Evolutionary conservation across 2,113 vertebrate species (phyloP), one percentile per base, ranked within the genome.

Genomic region (Rutilus rutilus): DNA sequence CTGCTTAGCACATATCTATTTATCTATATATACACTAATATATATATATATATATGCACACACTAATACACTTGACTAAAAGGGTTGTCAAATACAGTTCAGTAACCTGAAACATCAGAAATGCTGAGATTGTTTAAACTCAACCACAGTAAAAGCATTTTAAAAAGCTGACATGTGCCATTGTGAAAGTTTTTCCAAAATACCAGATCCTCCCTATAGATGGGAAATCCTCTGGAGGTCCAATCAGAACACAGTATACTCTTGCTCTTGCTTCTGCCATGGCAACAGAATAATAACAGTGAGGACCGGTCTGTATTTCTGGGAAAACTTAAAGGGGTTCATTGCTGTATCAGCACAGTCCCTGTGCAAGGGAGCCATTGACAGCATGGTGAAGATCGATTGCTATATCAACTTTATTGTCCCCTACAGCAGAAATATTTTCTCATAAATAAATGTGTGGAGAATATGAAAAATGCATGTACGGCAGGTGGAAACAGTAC

Each of bases 381-480:
- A 67, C 62, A 82, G 45, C 12, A 3, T 33, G 3, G 17, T 50
- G 62, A 82, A 82, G 85, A 90, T 92, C 30, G 77, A 86, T 82
- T 79, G 83, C 85, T 87, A 59, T 78, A 75, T 25, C 81, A 78
- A 80, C 65, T 30, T 67, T 81, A 86, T 87, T 85, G 47, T 64
- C 87, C 82, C 84, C 88, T 71, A 83, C 25, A 88, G 90, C 89
- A 82, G 89, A 87, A 90, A 87, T 86, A 86, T 88, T 89, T 90
- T 89, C 89, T 91, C 87, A 69, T 23, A 87, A 87, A 86, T 86
- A 82, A 42, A 77, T 90, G 76, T 77, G 36, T 76, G 57, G 71
- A 42, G 23, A 54, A 78, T 57, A 91, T 94, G 81, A 93, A 93
- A 93, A 92, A 91, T 92, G 84, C 60, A 93, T 88, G 73, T 84